phyloP scores from a whole-genome alignment of 2,113 vertebrate species.

The Takifugu flavidus region DNA sequence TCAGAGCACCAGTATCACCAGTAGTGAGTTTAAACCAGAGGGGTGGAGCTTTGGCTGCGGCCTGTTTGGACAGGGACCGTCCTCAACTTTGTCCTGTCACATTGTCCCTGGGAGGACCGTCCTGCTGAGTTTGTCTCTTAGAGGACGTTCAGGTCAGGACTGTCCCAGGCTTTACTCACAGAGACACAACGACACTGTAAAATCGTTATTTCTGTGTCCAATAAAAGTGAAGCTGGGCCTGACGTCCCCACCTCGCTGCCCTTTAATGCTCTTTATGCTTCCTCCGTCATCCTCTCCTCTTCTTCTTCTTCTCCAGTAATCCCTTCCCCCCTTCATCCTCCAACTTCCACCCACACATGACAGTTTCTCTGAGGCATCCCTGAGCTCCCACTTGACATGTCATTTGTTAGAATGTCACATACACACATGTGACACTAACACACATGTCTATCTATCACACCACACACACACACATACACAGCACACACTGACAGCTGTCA shows the following conservation, averaged over 20 bases:
- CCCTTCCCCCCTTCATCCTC: background rate
- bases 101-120: too few relatives aligned
- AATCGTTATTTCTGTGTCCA: background rate
- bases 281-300: background rate
- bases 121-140: too few relatives aligned
- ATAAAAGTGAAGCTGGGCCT: slow-evolving; percentile 7
- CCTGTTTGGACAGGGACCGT: too few relatives aligned
- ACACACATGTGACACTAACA: background rate
- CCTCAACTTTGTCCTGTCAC: too few relatives aligned
- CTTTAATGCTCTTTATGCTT: slow-evolving; percentile 14
- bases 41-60: too few relatives aligned
- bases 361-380: slow-evolving; percentile 22
- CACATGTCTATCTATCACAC: background rate
- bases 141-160: too few relatives aligned
- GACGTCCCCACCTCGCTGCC: slow-evolving; percentile 3
- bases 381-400: slow-evolving; percentile 35
- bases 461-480: slow-evolving; percentile 3
- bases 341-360: slow-evolving; percentile 23
- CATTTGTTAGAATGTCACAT: slow-evolving; percentile 22
- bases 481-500: slow-evolving; percentile 55
- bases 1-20: too few relatives aligned
- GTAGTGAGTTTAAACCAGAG: too few relatives aligned
- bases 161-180: too few relatives aligned
- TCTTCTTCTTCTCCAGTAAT: slow-evolving; percentile 3
- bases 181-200: too few relatives aligned